phyloP scores from a whole-genome alignment of 2,797 vertebrate species.

The Sebastes steindachneri region DNA sequence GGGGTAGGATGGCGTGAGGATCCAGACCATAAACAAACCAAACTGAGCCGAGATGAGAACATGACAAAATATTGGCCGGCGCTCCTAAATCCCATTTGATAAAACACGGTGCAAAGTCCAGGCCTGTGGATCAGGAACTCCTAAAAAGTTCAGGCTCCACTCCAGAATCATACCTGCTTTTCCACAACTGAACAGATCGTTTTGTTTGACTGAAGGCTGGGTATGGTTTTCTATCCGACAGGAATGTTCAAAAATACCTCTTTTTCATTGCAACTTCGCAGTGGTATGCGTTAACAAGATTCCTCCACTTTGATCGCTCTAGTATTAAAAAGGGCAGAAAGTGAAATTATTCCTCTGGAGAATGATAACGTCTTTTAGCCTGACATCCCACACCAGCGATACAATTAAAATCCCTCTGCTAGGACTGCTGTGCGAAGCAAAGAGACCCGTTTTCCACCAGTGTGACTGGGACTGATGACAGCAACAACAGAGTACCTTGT shows the following conservation, averaged over 20 bases:
- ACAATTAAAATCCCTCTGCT: not conserved
- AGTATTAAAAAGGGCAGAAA: not conserved
- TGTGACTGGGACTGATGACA: slow-evolving; percentile 54
- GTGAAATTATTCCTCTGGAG: not conserved
- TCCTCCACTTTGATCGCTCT: not conserved
- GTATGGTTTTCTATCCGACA: not conserved
- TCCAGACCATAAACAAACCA: slow-evolving; percentile 44
- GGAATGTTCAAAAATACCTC: not conserved
- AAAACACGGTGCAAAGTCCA: not conserved
- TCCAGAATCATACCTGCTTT: not conserved
- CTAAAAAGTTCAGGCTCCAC: not conserved
- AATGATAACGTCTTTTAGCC: not conserved
- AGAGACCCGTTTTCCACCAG: slow-evolving; percentile 45
- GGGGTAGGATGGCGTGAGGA: slow-evolving; percentile 32
- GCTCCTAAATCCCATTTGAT: slow-evolving; percentile 23
- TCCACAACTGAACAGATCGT: not conserved
- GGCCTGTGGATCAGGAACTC: slow-evolving; percentile 14
- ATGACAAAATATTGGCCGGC: slow-evolving; percentile 36
- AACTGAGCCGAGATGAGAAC: slow-evolving; percentile 29
- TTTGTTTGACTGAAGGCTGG: not conserved
- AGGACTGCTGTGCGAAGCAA: slow-evolving; percentile 11
- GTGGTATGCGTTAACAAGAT: not conserved
- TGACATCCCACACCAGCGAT: not conserved
- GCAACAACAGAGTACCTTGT: slow-evolving; percentile 62
- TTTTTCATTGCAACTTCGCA: not conserved